Evolutionary conservation across 2,888 invertebrate genomes (phyloP), one percentile per base, ranked within the genome.

Genomic region (Sisyra terminalis): DNA sequence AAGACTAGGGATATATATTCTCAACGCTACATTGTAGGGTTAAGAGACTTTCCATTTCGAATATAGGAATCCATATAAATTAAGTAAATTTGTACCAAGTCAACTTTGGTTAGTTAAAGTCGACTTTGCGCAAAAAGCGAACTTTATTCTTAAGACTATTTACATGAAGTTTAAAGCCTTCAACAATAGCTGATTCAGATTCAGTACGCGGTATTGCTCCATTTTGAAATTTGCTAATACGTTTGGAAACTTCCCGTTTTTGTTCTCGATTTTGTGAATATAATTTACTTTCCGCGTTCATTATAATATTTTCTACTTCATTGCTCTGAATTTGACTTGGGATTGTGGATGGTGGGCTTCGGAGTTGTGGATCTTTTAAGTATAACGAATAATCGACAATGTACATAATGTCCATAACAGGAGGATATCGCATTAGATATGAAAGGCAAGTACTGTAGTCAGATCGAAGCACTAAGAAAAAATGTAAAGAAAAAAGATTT

Each of bases 401-500:
- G 51, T 68, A 61, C 44, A 67, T 65, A 2, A 78, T 69, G 53
- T 80, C 78, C 15, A 69, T 67, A 40, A 71, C 69, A 7, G 67
- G 66, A 2, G 79, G 79, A 58, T 75, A 80, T 40, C 73, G 64
- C 80, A 81, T 80, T 42, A 81, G 60, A 50, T 68, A 67, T 18
- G 70, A 72, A 43, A 80, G 63, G 51, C 76, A 75, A 2, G 69
- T 66, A 1, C 75, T 71, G 53, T 79, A 78, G 55, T 80, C 78
- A 50, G 70, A 69, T 11, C 62, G 52, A 31, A 79, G 54, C 50
- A 79, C 75, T 77, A 57, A 40, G 55, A 57, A 36, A 51, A 49
- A 45, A 32, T 35, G 14, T 38, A 10, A 17, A 42, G 24, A 11
- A 13, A 39, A 11, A 34, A 11, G 11, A 11, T 6, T 8, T 6